A percentile compares a stretch with the other conserved stretches of the same genome.
Conservation (phyloP, 2,888 invertebrate genomes). For the Zygothrica quintamaculata region DNA sequence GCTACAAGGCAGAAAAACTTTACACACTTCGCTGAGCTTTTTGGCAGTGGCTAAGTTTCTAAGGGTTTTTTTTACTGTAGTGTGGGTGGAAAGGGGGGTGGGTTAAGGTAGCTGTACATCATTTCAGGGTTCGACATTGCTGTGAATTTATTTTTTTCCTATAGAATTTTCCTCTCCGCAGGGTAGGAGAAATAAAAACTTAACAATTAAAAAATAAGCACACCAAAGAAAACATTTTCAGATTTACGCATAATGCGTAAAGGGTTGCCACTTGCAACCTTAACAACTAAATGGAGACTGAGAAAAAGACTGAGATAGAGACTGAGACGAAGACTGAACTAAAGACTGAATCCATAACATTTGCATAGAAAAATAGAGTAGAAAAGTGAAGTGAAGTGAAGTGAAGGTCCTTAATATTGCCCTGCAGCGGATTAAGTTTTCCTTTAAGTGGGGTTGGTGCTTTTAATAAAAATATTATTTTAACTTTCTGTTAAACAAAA, state of each 20-base stretch:
- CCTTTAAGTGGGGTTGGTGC: slow-evolving; percentile 34
- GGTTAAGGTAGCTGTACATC: too few relatives aligned
- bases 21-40: slow-evolving; percentile 82
- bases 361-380: slow-evolving; percentile 80
- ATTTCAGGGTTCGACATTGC: slow-evolving; percentile 33
- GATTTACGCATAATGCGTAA: slow-evolving; percentile 74
- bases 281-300: slow-evolving; percentile 29
- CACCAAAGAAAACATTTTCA: slow-evolving; percentile 74
- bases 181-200: slow-evolving; percentile 69
- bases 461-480: slow-evolving; percentile 79
- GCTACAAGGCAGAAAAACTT: slow-evolving; percentile 63
- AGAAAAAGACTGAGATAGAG: too few relatives aligned
- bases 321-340: too few relatives aligned
- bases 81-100: too few relatives aligned
- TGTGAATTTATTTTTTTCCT: background rate
- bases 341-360: slow-evolving; percentile 60
- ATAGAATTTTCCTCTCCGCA: too few relatives aligned
- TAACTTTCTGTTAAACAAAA: slow-evolving; percentile 70
- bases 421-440: slow-evolving; percentile 29
- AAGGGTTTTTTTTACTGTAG: too few relatives aligned
- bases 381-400: too few relatives aligned
- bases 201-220: slow-evolving; percentile 80
- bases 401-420: slow-evolving; percentile 13
- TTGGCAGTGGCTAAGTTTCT: slow-evolving; percentile 46
- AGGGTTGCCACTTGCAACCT: slow-evolving; percentile 65